Conservation (phyloP, 1,140 invertebrate species). For the Drosophila sproati region DNA sequence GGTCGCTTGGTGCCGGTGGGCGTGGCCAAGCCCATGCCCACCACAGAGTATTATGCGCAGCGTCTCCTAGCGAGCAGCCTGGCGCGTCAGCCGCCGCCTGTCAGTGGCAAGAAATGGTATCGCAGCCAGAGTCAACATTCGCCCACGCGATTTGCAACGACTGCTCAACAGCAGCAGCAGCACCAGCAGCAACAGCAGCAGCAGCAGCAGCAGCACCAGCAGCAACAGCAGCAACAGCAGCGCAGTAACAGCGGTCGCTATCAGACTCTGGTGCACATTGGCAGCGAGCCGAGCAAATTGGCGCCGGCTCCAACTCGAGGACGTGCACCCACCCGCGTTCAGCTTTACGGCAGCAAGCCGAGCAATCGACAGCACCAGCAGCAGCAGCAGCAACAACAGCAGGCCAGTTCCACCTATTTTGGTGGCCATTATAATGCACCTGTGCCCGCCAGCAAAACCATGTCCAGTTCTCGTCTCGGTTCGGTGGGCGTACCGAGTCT, state of each 20-base stretch:
- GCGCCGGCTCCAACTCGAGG: slow-evolving; percentile 42
- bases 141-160: slow-evolving; percentile 19
- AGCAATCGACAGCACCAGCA: slow-evolving; percentile 12
- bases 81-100: slow-evolving; percentile 11
- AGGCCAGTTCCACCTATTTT: slow-evolving; percentile 54
- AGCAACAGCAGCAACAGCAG: slow-evolving; percentile 8
- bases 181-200: slow-evolving; percentile 9
- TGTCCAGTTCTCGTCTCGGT: slow-evolving; percentile 39
- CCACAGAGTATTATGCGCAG: slow-evolving; percentile 66
- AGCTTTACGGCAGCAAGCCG: slow-evolving; percentile 64
- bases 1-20: slow-evolving; percentile 78
- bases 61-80: slow-evolving; percentile 51
- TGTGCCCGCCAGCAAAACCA: slow-evolving; percentile 17
- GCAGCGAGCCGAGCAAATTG: slow-evolving; percentile 51
- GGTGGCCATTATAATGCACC: slow-evolving; percentile 73
- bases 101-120: slow-evolving; percentile 38
- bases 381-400: slow-evolving; percentile 21
- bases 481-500: slow-evolving; percentile 28
- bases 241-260: slow-evolving; percentile 53
- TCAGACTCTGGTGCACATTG: slow-evolving; percentile 75
- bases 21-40: slow-evolving; percentile 81
- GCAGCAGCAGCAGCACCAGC: slow-evolving; percentile 15
- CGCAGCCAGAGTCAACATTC: slow-evolving; percentile 36
- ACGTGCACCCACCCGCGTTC: slow-evolving; percentile 63
- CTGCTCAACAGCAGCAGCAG: slow-evolving; percentile 4